A percentile compares a stretch with the other conserved stretches of the same genome.
These are phyloP conservation scores for Gnatocerus cornutus DNA, from an alignment of 2,888 invertebrate species.

Conservation along the genomic window DNA sequence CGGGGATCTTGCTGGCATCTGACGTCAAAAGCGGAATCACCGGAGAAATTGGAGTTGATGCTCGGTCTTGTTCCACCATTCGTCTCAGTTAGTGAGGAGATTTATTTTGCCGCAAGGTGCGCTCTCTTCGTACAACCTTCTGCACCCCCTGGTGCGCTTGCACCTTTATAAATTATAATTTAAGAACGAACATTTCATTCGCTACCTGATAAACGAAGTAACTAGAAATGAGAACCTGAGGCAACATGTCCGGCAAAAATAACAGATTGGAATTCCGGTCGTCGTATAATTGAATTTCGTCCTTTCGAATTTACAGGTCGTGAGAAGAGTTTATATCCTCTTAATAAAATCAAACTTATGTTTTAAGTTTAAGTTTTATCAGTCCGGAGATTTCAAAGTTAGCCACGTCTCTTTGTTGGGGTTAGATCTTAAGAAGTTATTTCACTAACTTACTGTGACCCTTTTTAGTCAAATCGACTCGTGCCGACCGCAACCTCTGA, in stretches of 20 bases:
- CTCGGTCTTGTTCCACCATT: constrained; percentile 59
- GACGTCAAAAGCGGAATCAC: constrained; percentile 54
- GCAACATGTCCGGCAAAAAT: too few species aligned
- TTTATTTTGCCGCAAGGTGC: constrained; percentile 59
- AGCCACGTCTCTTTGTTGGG: constrained; percentile 28
- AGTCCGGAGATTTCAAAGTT: constrained; percentile 26
- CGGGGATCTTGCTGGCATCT: constrained; percentile 39
- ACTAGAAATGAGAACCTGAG: too few species aligned
- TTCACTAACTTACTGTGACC: constrained; percentile 30
- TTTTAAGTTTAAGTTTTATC: too few species aligned
- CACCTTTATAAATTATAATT: constrained; percentile 47
- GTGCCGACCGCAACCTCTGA: constrained; percentile 29
- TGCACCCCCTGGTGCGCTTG: constrained; percentile 16
- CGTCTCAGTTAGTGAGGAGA: constrained; percentile 61
- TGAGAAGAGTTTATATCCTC: neutral
- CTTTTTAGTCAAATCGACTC: constrained; percentile 40
- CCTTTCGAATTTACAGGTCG: constrained; percentile 10
- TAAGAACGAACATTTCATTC: constrained; percentile 16
- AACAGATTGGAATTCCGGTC: neutral
- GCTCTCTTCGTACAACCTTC: constrained; percentile 23
- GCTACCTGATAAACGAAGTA: too few species aligned
- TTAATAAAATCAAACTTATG: constrained; percentile 32
- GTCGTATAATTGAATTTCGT: neutral
- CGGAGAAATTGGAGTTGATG: constrained; percentile 60
- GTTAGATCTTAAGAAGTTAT: constrained; percentile 28